Evolutionary conservation across 2,888 invertebrate genomes (phyloP).

Genomic region (Apotomis turbidana): DNA sequence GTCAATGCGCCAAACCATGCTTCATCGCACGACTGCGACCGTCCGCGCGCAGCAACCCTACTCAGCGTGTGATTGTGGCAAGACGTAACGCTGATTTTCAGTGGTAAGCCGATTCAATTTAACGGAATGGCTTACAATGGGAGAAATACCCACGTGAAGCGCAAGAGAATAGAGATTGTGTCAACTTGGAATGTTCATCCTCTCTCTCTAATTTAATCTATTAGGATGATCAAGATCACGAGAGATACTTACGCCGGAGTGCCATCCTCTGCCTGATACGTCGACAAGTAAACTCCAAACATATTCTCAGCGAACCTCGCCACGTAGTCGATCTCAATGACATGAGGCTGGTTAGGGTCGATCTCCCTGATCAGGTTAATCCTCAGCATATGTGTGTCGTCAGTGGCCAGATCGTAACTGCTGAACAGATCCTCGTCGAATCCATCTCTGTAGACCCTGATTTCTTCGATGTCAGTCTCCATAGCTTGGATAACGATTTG

Average conservation of each 20-base stretch:
- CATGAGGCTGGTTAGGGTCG: slow-evolving; percentile 65
- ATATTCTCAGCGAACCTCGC: slow-evolving; percentile 84
- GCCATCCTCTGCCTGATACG: slow-evolving; percentile 64
- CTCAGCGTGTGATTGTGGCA: too few relatives aligned
- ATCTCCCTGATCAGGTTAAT: slow-evolving; percentile 69
- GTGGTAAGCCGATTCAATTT: too few relatives aligned
- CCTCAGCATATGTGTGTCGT: slow-evolving; percentile 78
- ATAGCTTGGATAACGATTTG: slow-evolving; percentile 77
- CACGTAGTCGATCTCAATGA: slow-evolving; percentile 81
- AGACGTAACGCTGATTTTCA: too few relatives aligned
- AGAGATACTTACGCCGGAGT: slow-evolving; percentile 61
- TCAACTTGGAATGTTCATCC: too few relatives aligned
- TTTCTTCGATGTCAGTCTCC: slow-evolving; percentile 62
- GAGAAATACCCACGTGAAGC: too few relatives aligned
- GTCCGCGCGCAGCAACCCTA: too few relatives aligned
- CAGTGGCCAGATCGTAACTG: slow-evolving; percentile 50
- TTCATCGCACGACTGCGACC: too few relatives aligned
- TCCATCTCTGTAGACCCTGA: slow-evolving; percentile 54
- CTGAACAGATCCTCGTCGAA: slow-evolving; percentile 49
- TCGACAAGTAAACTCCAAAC: slow-evolving; percentile 86
- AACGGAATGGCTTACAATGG: too few relatives aligned
- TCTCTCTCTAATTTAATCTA: too few relatives aligned
- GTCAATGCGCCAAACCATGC: too few relatives aligned
- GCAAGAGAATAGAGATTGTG: too few relatives aligned
- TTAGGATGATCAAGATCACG: neutral